Base-by-base conservation (phyloP, 2,888 invertebrate genomes). In the Eupithecia vulgata region DNA sequence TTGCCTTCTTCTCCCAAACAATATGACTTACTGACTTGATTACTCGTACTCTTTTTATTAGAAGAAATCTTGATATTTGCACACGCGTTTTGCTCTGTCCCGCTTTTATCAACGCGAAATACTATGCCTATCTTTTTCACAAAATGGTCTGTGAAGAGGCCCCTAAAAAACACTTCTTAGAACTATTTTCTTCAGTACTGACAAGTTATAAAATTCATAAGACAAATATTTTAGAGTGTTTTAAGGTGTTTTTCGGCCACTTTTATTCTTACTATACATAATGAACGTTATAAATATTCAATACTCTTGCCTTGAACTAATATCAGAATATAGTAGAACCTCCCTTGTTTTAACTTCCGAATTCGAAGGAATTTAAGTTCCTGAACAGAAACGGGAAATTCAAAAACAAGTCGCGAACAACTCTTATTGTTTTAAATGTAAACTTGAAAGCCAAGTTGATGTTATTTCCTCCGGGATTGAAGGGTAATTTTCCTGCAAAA, bases 341-440 rank as follows among this genome's bases (percentile, higher is more conserved):
- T 37, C 17, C n/a, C 17, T 35, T 34, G 34, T 17, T 64, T 64
- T 10, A 64, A 64, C 35, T 37, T 68, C 52, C 40, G 37, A 68
- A 72, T 62, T 70, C 59, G 45, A 72, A 75, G 72, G 57, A 71
- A 72, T 67, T 75, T 64, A 75, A 75, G 71, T 73, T 72, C 17
- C 35, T 45, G 42, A 57, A 25, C 42, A 17, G 57, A 67, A 68
- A 61, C 61, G 21, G 68, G 48, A 62, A 72, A 64, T 71, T 71
- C 61, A 61, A 66, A 70, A 74, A 65, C 74, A 74, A 74, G 70
- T 71, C 68, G 61, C 61, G 59, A 48, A 71, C 64, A 59, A 67
- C 70, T 75, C 64, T 70, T 68, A 75, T 72, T 75, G 75, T 75
- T 75, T 71, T 70, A 68, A 72, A 75, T 70, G 70, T 70, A 64